phyloP scores from a whole-genome alignment of 1,140 invertebrate species.

The Caerostris extrusa region DNA sequence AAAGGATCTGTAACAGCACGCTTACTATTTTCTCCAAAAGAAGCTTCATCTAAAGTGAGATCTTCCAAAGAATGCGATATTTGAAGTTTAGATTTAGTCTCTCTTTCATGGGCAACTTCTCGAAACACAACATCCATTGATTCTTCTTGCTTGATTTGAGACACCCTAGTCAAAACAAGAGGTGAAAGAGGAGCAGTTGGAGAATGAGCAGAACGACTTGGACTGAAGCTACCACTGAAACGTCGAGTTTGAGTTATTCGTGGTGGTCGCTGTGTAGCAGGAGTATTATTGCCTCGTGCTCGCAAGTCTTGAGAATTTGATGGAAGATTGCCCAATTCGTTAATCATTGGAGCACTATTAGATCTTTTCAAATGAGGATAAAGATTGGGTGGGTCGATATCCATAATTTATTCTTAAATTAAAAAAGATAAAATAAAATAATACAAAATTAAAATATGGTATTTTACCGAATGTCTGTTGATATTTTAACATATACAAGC shows the following conservation, averaged over 20 bases:
- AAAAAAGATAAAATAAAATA: constrained; percentile 37
- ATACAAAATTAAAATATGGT: neutral
- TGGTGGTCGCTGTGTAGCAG: constrained; percentile 85
- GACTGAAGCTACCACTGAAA: constrained; percentile 92
- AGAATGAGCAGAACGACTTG: constrained; percentile 80
- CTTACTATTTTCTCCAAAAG: constrained; percentile 37
- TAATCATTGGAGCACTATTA: constrained; percentile 92
- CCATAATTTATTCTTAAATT: constrained; percentile 67
- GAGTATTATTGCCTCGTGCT: constrained; percentile 81
- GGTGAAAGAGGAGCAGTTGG: constrained; percentile 73
- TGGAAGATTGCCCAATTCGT: constrained; percentile 81
- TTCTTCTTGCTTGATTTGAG: constrained; percentile 93
- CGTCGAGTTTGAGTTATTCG: constrained; percentile 86
- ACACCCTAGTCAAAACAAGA: constrained; percentile 84
- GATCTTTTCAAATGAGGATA: constrained; percentile 87
- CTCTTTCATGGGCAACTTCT: constrained; percentile 93
- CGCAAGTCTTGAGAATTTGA: constrained; percentile 64
- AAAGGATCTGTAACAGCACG: constrained; percentile 81
- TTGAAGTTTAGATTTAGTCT: constrained; percentile 92
- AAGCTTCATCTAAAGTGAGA: constrained; percentile 86
- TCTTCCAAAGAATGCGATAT: constrained; percentile 96
- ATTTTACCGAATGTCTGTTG: neutral
- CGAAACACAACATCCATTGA: constrained; percentile 90
- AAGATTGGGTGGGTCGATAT: constrained; percentile 77
- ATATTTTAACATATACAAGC: neutral